phyloP scores from a whole-genome alignment of 1,140 invertebrate species.

The Ostrea denselamellosa region DNA sequence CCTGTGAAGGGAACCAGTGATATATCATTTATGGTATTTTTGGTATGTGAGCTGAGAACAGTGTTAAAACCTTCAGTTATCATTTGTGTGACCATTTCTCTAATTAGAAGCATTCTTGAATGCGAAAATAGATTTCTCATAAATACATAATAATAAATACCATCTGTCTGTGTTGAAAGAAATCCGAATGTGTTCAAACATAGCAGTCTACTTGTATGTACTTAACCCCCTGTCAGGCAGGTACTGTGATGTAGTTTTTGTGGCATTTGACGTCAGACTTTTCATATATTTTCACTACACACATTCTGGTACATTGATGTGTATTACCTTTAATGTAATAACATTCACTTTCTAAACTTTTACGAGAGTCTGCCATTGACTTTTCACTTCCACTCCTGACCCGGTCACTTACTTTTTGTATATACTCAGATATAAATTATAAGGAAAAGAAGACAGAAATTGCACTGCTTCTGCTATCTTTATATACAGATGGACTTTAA shows the following conservation, averaged over 20 bases:
- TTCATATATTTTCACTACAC: conserved; percentile 13
- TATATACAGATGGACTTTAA: too few species aligned
- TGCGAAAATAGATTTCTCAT: conserved; percentile 11
- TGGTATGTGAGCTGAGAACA: neutral
- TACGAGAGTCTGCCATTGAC: too few species aligned
- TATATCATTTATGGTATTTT: neutral
- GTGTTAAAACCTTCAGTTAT: neutral
- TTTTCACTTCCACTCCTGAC: too few species aligned
- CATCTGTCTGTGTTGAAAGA: conserved; percentile 36
- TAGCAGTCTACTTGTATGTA: conserved; percentile 14
- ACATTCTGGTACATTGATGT: neutral
- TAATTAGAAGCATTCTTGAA: neutral
- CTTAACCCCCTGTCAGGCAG: neutral
- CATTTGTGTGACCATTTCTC: conserved; percentile 19
- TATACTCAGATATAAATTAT: too few species aligned
- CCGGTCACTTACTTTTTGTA: too few species aligned
- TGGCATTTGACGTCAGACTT: neutral
- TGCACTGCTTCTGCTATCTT: too few species aligned
- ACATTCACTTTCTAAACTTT: too few species aligned
- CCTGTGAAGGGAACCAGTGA: too few species aligned
- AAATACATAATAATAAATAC: conserved; percentile 36
- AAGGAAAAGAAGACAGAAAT: too few species aligned
- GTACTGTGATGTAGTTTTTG: neutral
- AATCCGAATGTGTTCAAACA: conserved; percentile 12
- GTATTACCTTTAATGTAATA: neutral